Percentiles rank a stretch among this genome's conserved stretches.
Evolutionary conservation across 2,113 vertebrate species (phyloP).

Genomic region (Galeopterus variegatus): DNA sequence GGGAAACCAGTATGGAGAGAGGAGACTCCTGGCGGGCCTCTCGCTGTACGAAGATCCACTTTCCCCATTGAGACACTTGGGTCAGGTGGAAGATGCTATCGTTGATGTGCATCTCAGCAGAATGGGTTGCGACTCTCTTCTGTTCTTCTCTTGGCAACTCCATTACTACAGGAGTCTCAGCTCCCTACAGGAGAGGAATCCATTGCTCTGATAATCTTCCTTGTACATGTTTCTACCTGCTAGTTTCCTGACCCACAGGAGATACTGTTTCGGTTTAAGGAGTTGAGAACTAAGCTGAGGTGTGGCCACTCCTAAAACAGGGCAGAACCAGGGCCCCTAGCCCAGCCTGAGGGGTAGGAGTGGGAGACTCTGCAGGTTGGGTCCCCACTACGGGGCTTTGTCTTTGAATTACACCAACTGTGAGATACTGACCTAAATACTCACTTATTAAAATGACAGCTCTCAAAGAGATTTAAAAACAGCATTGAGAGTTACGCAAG

Average conservation of each 20-base stretch:
- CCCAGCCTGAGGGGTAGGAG: background rate
- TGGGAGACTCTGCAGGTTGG: background rate
- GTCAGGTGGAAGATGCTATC: accelerated
- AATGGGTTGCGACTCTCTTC: background rate
- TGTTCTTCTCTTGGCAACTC: background rate
- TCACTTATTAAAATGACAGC: background rate
- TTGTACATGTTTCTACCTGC: background rate
- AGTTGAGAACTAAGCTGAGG: background rate
- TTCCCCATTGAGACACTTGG: background rate
- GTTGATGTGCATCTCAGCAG: accelerated
- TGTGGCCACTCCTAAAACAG: background rate
- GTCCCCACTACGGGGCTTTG: accelerated
- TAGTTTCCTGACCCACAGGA: background rate
- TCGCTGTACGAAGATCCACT: background rate
- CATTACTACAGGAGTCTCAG: background rate
- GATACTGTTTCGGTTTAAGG: background rate
- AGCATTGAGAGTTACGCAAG: background rate
- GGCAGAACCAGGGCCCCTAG: background rate
- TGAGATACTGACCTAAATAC: background rate
- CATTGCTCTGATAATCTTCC: background rate
- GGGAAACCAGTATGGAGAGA: background rate
- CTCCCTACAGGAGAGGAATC: background rate
- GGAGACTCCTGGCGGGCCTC: background rate
- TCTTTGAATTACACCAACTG: background rate
- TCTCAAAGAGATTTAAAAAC: background rate